These are phyloP conservation scores for Sakesphorus luctuosus DNA, from an alignment of 2,113 vertebrate genomes.

Conservation along the genomic window DNA sequence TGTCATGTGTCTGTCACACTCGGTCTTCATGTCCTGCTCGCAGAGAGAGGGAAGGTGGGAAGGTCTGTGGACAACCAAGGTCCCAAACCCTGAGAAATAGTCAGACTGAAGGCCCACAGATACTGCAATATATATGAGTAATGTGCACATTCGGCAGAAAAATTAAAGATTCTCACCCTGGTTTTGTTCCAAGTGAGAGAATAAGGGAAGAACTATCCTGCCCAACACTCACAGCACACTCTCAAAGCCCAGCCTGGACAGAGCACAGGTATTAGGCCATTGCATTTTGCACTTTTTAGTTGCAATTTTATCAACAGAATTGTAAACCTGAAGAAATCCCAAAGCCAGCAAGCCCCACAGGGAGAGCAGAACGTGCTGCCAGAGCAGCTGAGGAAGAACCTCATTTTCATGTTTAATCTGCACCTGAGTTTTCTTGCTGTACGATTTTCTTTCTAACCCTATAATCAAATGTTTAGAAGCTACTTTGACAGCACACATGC, in stretches of 20 bases:
- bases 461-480: neutral
- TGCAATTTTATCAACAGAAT: neutral
- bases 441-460: neutral
- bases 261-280: neutral
- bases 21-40: fast-evolving
- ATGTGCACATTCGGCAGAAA: neutral
- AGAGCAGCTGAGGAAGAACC: neutral
- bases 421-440: neutral
- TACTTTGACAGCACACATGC: neutral
- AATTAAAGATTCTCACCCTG: neutral
- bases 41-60: neutral
- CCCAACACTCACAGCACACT: fast-evolving
- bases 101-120: neutral
- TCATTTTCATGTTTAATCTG: neutral
- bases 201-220: neutral
- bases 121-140: fast-evolving
- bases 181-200: neutral
- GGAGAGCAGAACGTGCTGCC: neutral
- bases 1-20: neutral
- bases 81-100: neutral
- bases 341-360: fast-evolving
- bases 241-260: neutral
- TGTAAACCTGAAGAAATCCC: neutral
- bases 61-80: neutral
- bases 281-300: neutral